Evolutionary conservation across 2,888 invertebrate genomes (phyloP), one percentile per base, ranked within the genome.

Genomic region (Corbicula japonica): DNA sequence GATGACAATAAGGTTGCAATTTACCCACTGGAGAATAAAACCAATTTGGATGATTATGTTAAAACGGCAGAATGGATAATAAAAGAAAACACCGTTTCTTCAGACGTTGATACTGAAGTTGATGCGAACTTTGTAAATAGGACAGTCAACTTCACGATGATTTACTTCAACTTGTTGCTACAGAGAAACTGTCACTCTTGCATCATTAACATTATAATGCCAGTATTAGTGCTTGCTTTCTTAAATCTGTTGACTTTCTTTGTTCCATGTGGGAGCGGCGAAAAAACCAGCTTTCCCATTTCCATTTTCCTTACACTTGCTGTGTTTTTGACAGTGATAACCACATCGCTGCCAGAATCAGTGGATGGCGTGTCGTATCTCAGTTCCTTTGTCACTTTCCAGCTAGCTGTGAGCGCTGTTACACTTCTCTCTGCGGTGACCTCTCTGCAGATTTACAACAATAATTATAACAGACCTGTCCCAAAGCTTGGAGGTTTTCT

Each of bases 361-460:
- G 62, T 75, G 10, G 75, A 79, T 34, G 79, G 79, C 15, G 41
- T 75, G 4, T 75, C 79, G 10, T 79, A 79, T 26, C 38, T 79
- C 21, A 71, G 79, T 71, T 48, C 44, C 28, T 75, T 65, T 38
- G 79, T 79, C 5, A 62, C 71, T n/a, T 75, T 75, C 35, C 66
- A 70, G 23, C 41, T 79, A 10, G 61, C 35, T 5, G 48, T 70
- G 1, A 62, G 78, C 21, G 69, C 58, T 12, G 21, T 63, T 4
- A 75, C 71, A 6, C 32, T 75, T 4, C 30, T 65, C 1, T 71
- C 46, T 56, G 50, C 75, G 0, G 79, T 75, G 0, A 61, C 72
- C 35, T 44, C 48, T 2, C 23, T 65, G 15, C 35, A 28, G 1
- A 15, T 65, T 38, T 48, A 28, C 30, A 21, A 52, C 26, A 28